These are phyloP conservation scores for Aulostomus chinensis DNA, from an alignment of 2,797 vertebrate genomes.

Conservation along the genomic window DNA sequence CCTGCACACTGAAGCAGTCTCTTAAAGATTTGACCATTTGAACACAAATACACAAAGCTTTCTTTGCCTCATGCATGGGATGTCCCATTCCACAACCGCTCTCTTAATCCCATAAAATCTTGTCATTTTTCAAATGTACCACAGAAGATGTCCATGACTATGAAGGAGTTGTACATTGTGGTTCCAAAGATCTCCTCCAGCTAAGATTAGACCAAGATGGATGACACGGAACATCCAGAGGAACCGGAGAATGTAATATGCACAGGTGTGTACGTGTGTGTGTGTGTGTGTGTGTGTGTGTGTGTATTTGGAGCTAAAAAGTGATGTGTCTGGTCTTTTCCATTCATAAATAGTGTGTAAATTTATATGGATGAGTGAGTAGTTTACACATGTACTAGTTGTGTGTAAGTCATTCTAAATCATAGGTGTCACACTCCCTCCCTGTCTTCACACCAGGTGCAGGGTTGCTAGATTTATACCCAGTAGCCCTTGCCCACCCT, in stretches of 20 bases:
- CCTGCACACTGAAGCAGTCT: too few relatives aligned
- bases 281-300: conserved; percentile 2
- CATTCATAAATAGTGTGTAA: conserved; percentile 59
- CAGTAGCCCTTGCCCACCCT: conserved; percentile 70
- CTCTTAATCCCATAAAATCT: too few relatives aligned
- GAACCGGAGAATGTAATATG: conserved; percentile 52
- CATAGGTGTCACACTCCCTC: conserved; percentile 64
- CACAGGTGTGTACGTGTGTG: conserved; percentile 3
- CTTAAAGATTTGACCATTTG: too few relatives aligned
- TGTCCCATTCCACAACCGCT: too few relatives aligned
- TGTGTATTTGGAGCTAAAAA: conserved; percentile 4
- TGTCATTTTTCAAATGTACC: too few relatives aligned
- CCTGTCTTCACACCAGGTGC: conserved; percentile 75
- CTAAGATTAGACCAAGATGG: conserved; percentile 57
- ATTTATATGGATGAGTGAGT: conserved; percentile 66
- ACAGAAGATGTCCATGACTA: too few relatives aligned
- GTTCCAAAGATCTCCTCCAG: too few relatives aligned
- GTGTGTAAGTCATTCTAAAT: conserved; percentile 69
- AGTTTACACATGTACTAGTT: conserved; percentile 67
- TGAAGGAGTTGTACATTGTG: too few relatives aligned
- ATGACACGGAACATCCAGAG: conserved; percentile 56
- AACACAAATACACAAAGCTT: too few relatives aligned
- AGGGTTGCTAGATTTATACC: conserved; percentile 75
- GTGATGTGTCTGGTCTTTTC: conserved; percentile 36
- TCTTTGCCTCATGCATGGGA: too few relatives aligned